Evolutionary conservation across 2,888 invertebrate genomes (phyloP).

Genomic region (Drosophila kokeensis): DNA sequence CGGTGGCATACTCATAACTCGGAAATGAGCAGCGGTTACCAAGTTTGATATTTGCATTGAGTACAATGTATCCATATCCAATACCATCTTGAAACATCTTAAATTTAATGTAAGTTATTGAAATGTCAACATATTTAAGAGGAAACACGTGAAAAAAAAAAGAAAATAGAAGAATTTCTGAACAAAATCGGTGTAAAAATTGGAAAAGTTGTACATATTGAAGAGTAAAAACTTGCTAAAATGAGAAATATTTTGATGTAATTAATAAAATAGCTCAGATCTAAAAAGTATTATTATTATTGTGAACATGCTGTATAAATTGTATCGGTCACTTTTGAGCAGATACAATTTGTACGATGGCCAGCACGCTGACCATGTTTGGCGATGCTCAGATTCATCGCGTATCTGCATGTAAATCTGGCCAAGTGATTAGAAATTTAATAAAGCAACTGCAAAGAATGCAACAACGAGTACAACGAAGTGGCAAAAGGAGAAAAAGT

Average conservation of each 20-base stretch:
- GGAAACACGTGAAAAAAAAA: too few species aligned
- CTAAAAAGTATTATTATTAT: not conserved
- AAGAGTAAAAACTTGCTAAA: not conserved
- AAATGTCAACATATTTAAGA: not conserved
- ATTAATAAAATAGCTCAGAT: not conserved
- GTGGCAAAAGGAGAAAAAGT: slow-evolving; percentile 38
- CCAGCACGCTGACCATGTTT: slow-evolving; percentile 5
- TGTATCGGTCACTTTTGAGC: not conserved
- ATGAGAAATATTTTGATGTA: not conserved
- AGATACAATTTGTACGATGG: slow-evolving; percentile 1
- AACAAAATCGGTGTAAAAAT: not conserved
- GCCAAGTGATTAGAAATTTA: slow-evolving; percentile 61
- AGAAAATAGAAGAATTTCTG: not conserved
- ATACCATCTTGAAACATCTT: not conserved
- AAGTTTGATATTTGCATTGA: slow-evolving; percentile 32
- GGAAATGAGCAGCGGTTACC: slow-evolving; percentile 42
- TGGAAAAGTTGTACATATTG: not conserved
- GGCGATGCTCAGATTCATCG: slow-evolving; percentile 9
- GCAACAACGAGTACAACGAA: slow-evolving; percentile 42
- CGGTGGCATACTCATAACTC: slow-evolving; percentile 76
- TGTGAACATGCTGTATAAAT: not conserved
- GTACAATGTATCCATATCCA: slow-evolving; percentile 11
- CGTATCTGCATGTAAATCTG: slow-evolving; percentile 52
- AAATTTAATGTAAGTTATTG: not conserved
- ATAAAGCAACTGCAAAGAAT: slow-evolving; percentile 52